phyloP scores from a whole-genome alignment of 1,140 invertebrate species.

The Apis mellifera region DNA sequence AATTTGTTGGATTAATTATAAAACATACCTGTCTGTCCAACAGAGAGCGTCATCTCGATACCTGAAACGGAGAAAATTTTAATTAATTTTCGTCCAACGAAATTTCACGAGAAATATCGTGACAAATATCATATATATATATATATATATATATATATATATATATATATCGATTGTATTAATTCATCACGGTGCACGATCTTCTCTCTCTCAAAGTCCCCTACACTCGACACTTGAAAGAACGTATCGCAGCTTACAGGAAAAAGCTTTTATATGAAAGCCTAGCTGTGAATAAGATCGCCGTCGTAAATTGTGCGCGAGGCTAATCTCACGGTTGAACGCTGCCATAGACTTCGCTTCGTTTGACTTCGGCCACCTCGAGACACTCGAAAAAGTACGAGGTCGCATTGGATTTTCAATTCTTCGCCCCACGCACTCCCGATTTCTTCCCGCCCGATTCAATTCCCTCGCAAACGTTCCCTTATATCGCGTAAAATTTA shows the following conservation, averaged over 20 bases:
- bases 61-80: constrained; percentile 82
- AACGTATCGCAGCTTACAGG: constrained; percentile 79
- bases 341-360: constrained; percentile 40
- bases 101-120: neutral
- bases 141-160: neutral
- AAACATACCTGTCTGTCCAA: constrained; percentile 86
- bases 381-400: constrained; percentile 9
- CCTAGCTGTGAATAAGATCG: constrained; percentile 78
- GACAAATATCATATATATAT: neutral
- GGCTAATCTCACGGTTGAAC: constrained; percentile 79
- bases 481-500: no score
- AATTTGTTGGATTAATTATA: neutral
- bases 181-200: constrained; percentile 68
- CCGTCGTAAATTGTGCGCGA: constrained; percentile 79
- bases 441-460: neutral
- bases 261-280: constrained; percentile 82
- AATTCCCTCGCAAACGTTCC: no score
- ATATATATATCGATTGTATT: constrained; percentile 24
- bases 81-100: neutral
- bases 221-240: constrained; percentile 47
- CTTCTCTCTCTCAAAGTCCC: constrained; percentile 21
- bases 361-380: constrained; percentile 22
- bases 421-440: neutral
- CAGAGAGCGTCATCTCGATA: constrained; percentile 89
- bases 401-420: constrained; percentile 31